Evolutionary conservation across 2,888 invertebrate genomes (phyloP), one percentile per base, ranked within the genome.

Genomic region (Tenodera sinensis): DNA sequence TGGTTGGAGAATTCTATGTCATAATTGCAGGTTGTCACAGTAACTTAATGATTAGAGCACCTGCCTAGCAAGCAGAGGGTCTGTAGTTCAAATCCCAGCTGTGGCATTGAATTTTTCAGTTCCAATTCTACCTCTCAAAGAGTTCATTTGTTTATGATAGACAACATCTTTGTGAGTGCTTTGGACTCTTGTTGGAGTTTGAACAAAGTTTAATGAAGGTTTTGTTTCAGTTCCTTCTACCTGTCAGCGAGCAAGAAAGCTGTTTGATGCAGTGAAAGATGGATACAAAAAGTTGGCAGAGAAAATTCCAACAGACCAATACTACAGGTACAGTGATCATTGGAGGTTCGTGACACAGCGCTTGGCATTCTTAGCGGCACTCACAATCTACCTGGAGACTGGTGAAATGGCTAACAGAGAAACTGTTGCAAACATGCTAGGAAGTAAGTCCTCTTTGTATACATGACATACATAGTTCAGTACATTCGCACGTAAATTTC

Each of bases 291-390:
- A 94, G 91, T 93, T 98, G 83, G 95, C 95, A 28, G 92, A 93
- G 83, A 94, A 96, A 88, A 95, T 98, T 71, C 97, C 98, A 0
- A 91, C 94, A 1, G 96, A 96, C 86, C 97, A 98, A 92, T 98
- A 97, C 93, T 98, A 97, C 93, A 95, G 97, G 91, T 98, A 96
- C 92, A 96, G 97, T 91, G 98, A 98, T 92, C 97, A 97, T 92
- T 98, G 98, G 98, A 95, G 96, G 83, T 96, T 95, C 92, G 96
- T 96, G 90, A 97, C 96, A 0, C 98, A 98, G 92, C 94, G 97
- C 85, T 94, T 97, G 91, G 96, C 97, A 89, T 98, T 96, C 93
- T 94, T 97, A 25, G 95, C 96, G 85, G 95, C 98, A 0, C 94
- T 98, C 89, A 96, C 97, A 14, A 94, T 97, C 87, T 98, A 97